These are phyloP conservation scores for Drosophila borborema DNA, from an alignment of 2,888 invertebrate species.

Conservation along the genomic window DNA sequence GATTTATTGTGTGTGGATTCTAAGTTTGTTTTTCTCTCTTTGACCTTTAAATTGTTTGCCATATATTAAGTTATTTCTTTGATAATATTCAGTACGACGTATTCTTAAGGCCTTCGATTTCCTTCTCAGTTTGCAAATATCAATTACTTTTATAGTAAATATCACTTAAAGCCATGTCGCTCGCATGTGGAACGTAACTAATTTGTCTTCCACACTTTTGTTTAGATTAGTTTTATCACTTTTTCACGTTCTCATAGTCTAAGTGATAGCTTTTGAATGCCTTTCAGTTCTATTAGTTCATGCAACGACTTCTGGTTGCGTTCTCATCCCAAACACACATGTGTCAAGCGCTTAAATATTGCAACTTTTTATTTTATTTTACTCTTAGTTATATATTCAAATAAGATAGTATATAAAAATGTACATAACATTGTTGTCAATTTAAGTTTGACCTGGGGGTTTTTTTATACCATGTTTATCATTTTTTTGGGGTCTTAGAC, in stretches of 20 bases:
- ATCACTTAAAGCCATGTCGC: not conserved
- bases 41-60: too few relatives aligned
- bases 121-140: too few relatives aligned
- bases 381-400: too few relatives aligned
- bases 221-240: not conserved
- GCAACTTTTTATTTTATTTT: constrained; percentile 3
- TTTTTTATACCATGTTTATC: not conserved
- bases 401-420: too few relatives aligned
- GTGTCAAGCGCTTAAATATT: constrained; percentile 54
- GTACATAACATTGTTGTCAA: not conserved
- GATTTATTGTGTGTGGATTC: not conserved
- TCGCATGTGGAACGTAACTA: not conserved
- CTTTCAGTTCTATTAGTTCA: constrained; percentile 1
- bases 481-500: not conserved
- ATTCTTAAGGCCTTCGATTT: too few relatives aligned
- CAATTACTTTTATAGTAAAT: not conserved
- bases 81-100: too few relatives aligned
- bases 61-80: too few relatives aligned
- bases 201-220: not conserved
- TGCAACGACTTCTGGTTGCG: constrained; percentile 67
- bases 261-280: not conserved
- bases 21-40: not conserved
- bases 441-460: not conserved
- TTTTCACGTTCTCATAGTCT: not conserved
- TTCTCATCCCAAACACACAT: constrained; percentile 63